Conservation (phyloP, 1,140 invertebrate genomes). For the Drosophila sulfurigaster region DNA sequence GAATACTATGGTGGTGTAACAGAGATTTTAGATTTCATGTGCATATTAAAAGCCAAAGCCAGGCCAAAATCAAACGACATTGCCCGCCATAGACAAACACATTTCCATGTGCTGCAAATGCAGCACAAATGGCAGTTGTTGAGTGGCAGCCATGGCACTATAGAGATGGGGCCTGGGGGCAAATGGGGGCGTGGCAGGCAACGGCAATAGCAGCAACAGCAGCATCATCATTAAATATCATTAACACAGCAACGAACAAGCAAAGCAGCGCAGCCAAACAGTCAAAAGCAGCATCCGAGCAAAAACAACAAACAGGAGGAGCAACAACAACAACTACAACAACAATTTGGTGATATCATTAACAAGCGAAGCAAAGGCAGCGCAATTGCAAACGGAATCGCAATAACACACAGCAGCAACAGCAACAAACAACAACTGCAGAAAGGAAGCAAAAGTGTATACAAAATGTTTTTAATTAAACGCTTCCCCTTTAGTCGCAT, state of each 20-base stretch:
- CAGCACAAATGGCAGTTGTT: conserved; percentile 47
- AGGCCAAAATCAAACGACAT: conserved; percentile 44
- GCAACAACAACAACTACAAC: conserved; percentile 35
- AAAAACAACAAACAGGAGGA: conserved; percentile 35
- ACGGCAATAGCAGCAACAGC: conserved; percentile 37
- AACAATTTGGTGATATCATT: conserved; percentile 77
- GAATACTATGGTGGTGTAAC: background rate
- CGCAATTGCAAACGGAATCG: conserved; percentile 79
- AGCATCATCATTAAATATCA: conserved; percentile 81
- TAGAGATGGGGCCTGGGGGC: background rate
- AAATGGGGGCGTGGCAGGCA: conserved; percentile 9
- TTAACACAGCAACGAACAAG: conserved; percentile 79
- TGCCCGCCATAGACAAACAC: conserved; percentile 45
- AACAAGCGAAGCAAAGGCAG: conserved; percentile 68
- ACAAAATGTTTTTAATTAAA: conserved; percentile 84
- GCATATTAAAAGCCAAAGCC: conserved; percentile 54
- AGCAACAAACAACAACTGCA: conserved; percentile 37
- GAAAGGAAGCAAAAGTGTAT: conserved; percentile 80
- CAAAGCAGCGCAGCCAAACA: conserved; percentile 50
- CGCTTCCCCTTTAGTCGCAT: conserved; percentile 59
- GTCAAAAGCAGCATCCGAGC: conserved; percentile 47
- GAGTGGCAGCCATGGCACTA: conserved; percentile 12
- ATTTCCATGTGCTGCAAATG: conserved; percentile 40
- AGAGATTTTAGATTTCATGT: conserved; percentile 52
- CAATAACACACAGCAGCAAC: conserved; percentile 57